Percentiles rank a stretch among this genome's conserved stretches.
phyloP scores from a whole-genome alignment of 1,140 invertebrate species.

The Hermetia illucens region DNA sequence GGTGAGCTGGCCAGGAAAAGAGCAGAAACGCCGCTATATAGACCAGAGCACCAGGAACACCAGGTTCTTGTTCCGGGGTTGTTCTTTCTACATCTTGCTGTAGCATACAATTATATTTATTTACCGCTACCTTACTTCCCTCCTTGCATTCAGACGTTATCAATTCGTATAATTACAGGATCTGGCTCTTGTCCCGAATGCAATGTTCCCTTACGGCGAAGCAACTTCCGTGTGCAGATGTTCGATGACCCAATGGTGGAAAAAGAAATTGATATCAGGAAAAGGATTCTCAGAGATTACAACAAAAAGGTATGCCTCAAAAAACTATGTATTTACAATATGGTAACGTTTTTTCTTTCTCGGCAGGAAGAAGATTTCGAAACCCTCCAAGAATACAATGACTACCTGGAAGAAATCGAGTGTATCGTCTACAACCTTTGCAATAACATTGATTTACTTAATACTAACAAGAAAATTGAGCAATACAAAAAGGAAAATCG shows the following conservation, averaged over 20 bases:
- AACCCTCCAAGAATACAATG: constrained; percentile 70
- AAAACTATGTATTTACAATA: neutral
- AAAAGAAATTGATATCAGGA: constrained; percentile 94
- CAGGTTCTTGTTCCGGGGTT: too few relatives aligned
- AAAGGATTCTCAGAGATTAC: constrained; percentile 75
- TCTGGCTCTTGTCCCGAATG: constrained; percentile 89
- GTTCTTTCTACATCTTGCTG: too few relatives aligned
- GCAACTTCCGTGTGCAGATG: constrained; percentile 84
- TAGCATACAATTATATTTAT: too few relatives aligned
- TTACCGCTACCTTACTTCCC: too few relatives aligned
- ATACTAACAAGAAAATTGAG: constrained; percentile 84
- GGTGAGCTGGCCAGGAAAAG: too few relatives aligned
- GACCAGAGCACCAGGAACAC: too few relatives aligned
- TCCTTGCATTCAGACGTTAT: too few relatives aligned
- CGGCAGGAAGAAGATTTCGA: constrained; percentile 67
- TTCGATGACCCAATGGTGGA: constrained; percentile 95
- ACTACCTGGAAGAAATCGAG: constrained; percentile 88
- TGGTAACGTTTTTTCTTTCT: neutral
- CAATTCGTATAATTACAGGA: constrained; percentile 39
- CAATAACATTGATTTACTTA: constrained; percentile 80
- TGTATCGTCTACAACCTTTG: constrained; percentile 81
- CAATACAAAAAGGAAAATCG: constrained; percentile 89
- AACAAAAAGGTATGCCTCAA: constrained; percentile 53
- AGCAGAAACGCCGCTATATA: too few relatives aligned
- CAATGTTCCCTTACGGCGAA: constrained; percentile 66